A percentile compares a stretch with the other conserved stretches of the same genome.
These are phyloP conservation scores for Carassius auratus DNA, from an alignment of 2,113 vertebrate genomes.

Conservation along the genomic window DNA sequence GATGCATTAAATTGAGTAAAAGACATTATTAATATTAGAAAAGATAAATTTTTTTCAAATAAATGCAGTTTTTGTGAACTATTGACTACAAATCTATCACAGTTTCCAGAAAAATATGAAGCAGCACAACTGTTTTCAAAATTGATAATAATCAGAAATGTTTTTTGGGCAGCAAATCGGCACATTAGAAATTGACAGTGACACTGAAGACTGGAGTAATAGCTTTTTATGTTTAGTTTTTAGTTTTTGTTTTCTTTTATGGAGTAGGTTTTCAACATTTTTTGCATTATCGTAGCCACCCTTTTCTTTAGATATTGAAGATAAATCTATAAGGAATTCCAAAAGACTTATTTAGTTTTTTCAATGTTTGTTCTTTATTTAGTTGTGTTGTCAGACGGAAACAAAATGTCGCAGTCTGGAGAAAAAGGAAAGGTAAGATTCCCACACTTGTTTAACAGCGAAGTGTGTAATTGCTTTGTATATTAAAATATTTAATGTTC, in stretches of 20 bases:
- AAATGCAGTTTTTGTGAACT: not conserved
- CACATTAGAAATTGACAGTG: not conserved
- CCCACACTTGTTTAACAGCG: not conserved
- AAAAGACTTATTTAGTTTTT: not conserved
- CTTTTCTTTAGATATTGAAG: not conserved
- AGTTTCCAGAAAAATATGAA: not conserved
- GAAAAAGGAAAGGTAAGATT: conserved; percentile 85
- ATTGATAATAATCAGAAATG: not conserved
- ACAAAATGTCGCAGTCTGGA: conserved; percentile 81
- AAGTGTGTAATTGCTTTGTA: too few species aligned
- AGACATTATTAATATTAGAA: too few species aligned
- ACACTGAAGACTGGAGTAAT: not conserved
- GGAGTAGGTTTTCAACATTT: not conserved
- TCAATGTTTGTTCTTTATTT: conserved; percentile 3
- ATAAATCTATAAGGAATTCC: not conserved
- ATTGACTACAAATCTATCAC: too few species aligned
- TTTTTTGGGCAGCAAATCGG: not conserved
- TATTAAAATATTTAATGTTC: not conserved
- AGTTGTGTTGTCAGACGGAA: conserved; percentile 54
- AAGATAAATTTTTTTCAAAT: too few species aligned
- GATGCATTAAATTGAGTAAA: too few species aligned
- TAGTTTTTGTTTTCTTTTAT: too few species aligned
- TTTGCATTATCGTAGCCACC: not conserved
- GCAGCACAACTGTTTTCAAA: not conserved
- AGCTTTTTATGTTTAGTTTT: too few species aligned